These are phyloP conservation scores for Heliocidaris erythrogramma DNA, from an alignment of 35 echinoderm and acorn worm species.

Conservation along the genomic window DNA sequence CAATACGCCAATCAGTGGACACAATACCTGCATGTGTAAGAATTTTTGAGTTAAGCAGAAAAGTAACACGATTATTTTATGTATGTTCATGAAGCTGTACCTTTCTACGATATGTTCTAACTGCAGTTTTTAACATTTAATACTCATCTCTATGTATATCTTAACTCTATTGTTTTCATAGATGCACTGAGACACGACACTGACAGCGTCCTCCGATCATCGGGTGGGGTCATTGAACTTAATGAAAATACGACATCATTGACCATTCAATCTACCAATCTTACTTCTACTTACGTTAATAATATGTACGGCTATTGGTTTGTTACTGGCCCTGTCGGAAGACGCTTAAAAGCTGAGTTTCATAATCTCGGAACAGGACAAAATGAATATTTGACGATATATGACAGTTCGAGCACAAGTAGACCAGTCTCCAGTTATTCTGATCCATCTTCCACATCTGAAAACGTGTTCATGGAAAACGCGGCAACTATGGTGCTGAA, in stretches of 20 bases:
- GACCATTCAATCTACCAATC: background rate
- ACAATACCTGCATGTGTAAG: too few species aligned
- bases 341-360: background rate
- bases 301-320: background rate
- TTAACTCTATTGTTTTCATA: background rate
- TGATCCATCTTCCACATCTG: background rate
- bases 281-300: background rate
- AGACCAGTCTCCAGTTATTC: background rate
- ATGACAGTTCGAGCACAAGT: background rate
- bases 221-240: background rate
- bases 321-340: background rate
- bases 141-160: too few species aligned
- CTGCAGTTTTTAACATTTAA: too few species aligned
- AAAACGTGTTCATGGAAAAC: background rate
- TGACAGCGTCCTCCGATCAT: background rate
- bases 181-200: background rate
- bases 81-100: too few species aligned
- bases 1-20: too few species aligned
- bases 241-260: constrained; percentile 23
- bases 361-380: background rate
- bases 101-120: too few species aligned
- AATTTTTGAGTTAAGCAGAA: too few species aligned
- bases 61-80: too few species aligned
- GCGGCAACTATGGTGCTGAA: too few species aligned
- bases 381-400: background rate